These are phyloP conservation scores for Amphilophus citrinellus DNA, from an alignment of 2,113 vertebrate species.

Conservation along the genomic window DNA sequence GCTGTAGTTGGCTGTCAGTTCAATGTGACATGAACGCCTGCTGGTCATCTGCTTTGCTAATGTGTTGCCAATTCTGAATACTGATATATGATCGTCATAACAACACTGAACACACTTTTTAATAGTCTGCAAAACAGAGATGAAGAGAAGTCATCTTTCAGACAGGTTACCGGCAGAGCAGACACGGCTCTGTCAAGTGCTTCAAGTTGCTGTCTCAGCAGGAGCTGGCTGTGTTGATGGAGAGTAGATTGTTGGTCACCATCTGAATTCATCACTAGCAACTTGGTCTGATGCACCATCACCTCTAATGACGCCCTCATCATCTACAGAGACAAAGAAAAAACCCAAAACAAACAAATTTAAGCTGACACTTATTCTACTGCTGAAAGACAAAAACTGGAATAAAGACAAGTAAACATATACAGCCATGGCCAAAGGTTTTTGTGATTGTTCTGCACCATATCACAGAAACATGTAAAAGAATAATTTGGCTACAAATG, in stretches of 20 bases:
- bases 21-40: no score
- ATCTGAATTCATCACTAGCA: slow-evolving; percentile 25
- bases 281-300: slow-evolving; percentile 54
- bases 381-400: not conserved
- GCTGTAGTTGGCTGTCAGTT: not conserved
- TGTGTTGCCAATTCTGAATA: no score
- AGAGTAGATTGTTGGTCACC: slow-evolving; percentile 7
- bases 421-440: not conserved
- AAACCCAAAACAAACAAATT: no score
- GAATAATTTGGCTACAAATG: no score
- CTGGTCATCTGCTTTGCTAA: no score
- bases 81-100: rapidly evolving
- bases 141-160: not conserved
- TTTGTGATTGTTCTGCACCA: not conserved
- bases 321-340: slow-evolving; percentile 57
- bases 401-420: no score
- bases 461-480: no score
- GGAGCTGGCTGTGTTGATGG: slow-evolving; percentile 21
- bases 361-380: not conserved
- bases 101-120: not conserved
- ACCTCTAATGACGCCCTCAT: slow-evolving; percentile 55
- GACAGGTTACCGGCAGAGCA: slow-evolving; percentile 67
- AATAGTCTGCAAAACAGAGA: not conserved
- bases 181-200: slow-evolving; percentile 46
- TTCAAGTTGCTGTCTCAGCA: slow-evolving; percentile 47